Conservation (phyloP, 2,888 invertebrate genomes). For the Callyntrura guangdongensis region DNA sequence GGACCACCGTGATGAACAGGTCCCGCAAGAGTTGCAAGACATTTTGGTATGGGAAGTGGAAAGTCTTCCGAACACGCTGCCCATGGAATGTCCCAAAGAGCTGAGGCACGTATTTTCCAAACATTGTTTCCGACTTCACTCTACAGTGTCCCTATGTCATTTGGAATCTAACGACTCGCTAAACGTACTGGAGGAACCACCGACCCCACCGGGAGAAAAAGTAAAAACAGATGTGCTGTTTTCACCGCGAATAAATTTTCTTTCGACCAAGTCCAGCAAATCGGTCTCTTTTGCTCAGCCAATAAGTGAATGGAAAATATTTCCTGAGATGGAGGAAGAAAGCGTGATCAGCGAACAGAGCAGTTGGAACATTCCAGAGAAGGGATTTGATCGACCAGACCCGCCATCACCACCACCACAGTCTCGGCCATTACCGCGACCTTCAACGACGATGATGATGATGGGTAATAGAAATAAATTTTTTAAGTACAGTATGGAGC, state of each 20-base stretch:
- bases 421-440: background rate
- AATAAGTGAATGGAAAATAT: background rate
- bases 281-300: conserved; percentile 9
- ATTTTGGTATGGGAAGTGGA: conserved; percentile 38
- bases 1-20: background rate
- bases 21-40: background rate
- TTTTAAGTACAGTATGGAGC: background rate
- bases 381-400: background rate
- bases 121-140: conserved; percentile 27
- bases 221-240: background rate
- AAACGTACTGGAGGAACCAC: background rate
- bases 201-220: background rate
- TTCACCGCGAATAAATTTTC: background rate
- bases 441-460: background rate
- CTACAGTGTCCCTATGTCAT: conserved; percentile 25
- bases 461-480: background rate
- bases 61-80: conserved; percentile 25
- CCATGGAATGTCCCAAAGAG: conserved; percentile 24
- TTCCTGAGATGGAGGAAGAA: no score
- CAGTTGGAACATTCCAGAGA: background rate
- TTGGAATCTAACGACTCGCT: background rate
- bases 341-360: no score
- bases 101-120: conserved; percentile 33
- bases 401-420: background rate
- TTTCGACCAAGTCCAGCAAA: background rate